Evolutionary conservation across 2,888 invertebrate species (phyloP).

Genomic region (Callyntrura sp.): DNA sequence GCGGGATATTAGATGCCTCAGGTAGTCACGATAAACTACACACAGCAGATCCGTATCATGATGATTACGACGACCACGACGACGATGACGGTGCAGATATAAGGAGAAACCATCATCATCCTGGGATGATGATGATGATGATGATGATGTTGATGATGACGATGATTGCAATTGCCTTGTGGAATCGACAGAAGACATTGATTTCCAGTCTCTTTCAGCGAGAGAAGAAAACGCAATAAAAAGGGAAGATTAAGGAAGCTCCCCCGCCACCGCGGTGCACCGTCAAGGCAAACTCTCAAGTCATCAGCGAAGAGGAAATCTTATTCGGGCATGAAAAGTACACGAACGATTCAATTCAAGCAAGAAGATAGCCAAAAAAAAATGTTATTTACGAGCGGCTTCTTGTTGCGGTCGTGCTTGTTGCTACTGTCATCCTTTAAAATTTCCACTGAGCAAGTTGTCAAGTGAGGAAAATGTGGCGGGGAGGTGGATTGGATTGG

Average conservation of each 20-base stretch:
- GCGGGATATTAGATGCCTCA: conserved; percentile 19
- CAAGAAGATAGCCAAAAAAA: background rate
- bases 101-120: background rate
- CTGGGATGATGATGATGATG: background rate
- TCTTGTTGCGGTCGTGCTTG: background rate
- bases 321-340: background rate
- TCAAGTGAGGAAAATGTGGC: no score
- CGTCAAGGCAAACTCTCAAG: background rate
- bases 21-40: conserved; percentile 31
- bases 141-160: conserved; percentile 5
- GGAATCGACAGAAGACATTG: background rate
- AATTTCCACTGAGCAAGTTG: no score
- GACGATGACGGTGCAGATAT: background rate
- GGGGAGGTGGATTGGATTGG: no score
- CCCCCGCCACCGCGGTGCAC: background rate
- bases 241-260: background rate
- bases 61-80: background rate
- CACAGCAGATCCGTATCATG: background rate
- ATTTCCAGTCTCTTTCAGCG: background rate
- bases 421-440: no score
- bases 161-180: conserved; percentile 11
- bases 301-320: background rate
- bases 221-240: background rate
- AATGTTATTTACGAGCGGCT: conserved; percentile 21
- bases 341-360: background rate